Base-by-base conservation (phyloP, 2,888 invertebrate species). In the Caenorhabditis sp. region DNA sequence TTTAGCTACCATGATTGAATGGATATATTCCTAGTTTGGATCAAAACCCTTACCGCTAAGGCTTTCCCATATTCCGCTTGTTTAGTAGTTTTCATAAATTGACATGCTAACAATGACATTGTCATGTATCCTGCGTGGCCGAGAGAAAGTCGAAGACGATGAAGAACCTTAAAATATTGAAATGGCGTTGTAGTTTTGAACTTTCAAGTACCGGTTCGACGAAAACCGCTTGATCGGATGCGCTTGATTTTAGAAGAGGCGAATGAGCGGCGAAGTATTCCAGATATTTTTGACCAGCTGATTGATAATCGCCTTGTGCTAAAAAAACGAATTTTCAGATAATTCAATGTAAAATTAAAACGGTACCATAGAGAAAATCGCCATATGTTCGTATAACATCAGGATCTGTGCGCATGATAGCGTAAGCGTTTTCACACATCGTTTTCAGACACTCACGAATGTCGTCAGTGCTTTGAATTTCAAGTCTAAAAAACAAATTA, bases 71-170 rank as follows among this genome's bases (percentile, higher is more conserved):
- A 67, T 43, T 63, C 63, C 2, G 20, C n/a, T 17, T 10, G 31
- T 50, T 49, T 36, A 5, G n/a, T 12, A 0, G 25, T 17, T 25
- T 67, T 63, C 56, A 70, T 50, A 63, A 57, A 63, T 56, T 74
- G 74, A 49, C 69, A 70, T n/a, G 49, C 54, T 26, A 69, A 38
- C 23, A 70, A 14, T 17, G 70, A 43, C 61, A 70, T 23, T 50
- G 74, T 74, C 49, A 74, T 21, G 27, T 69, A 70, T 1, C 74
- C 74, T 3, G 67, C 21, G 27, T 74, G 60, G 8, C 63, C 59
- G 5, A 67, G 52, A 64, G 63, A 67, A 17, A 67, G 49, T 17
- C 70, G 66, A 1, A 74, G 31, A 4, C 70, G 52, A 7, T 67
- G 61, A 4, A 74, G 26, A 23, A 57, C 17, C 63, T 63, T 8